Base-by-base conservation (phyloP, 1,140 invertebrate genomes). In the Scaptomyza graminum region DNA sequence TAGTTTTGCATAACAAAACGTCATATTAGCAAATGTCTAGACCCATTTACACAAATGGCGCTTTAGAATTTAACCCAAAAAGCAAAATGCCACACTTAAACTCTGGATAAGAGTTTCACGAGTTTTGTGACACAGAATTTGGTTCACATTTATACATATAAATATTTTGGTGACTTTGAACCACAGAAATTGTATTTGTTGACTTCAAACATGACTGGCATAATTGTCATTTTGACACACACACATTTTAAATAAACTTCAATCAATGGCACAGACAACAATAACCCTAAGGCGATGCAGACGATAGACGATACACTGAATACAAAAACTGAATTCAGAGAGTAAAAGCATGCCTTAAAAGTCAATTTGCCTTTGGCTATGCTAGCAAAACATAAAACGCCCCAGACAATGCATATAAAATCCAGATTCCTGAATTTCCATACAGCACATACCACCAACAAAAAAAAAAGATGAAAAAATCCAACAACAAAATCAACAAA, bases 281-380 rank as follows among this genome's bases (percentile, higher is more conserved):
- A 60, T 9, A 51, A 44, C 43, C 80, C 72, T 41, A 31, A 46
- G 66, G 80, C 80, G 65, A 66, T 72, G 80, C 62, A 70, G 65
- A 72, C 67, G 63, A 84, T 85, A 80, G 81, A 85, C n/a, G n/a
- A 84, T 85, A 85, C 76, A 85, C 73, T 64, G 57, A 57, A 50
- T 16, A 69, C 72, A 72, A 65, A 66, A 56, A 43, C 18, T 46
- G n/a, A 51, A 34, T 34, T 34, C 57, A 51, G 46, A 64, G 63
- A 63, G 47, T 44, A 71, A 64, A 59, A 67, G 47, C 49, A 71
- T 71, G 73, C 79, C 79, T 88, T 87, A 83, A 87, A 87, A 87
- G 83, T 87, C 83, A 87, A 87, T 87, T 87, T 87, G 79, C 81
- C 81, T 66, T 67, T 75, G 81, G 81, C 82, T 75, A 51, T 87